Percentiles rank a stretch among this genome's conserved stretches.
These are phyloP conservation scores for Lasiurus cinereus DNA, from an alignment of 2,113 vertebrate species.

Conservation along the genomic window DNA sequence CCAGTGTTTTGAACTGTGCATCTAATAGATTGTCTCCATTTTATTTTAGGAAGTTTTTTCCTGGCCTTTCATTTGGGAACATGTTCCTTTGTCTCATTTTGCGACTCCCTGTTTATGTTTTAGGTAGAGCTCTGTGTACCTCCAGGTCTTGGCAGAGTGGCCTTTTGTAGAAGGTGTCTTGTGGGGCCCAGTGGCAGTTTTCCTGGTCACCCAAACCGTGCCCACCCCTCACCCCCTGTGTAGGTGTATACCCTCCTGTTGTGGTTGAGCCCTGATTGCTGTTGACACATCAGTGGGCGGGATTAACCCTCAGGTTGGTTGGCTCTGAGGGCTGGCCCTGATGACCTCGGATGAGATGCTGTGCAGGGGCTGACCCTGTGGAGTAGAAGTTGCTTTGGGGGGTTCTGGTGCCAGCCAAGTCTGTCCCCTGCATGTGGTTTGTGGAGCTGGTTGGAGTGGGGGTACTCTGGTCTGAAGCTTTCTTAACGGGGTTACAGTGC, in stretches of 20 bases:
- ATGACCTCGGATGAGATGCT: no score
- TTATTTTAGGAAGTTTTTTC: not conserved
- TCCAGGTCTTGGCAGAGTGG: not conserved
- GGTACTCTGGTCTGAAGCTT: not conserved
- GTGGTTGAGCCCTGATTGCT: not conserved
- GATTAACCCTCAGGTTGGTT: no score
- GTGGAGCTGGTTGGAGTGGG: not conserved
- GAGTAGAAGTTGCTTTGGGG: not conserved
- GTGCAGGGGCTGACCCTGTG: not conserved
- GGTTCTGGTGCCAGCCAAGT: not conserved
- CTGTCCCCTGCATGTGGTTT: not conserved
- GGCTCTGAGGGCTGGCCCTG: not conserved
- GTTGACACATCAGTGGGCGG: not conserved
- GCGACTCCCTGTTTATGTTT: not conserved
- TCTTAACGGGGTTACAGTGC: not conserved
- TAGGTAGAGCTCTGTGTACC: not conserved
- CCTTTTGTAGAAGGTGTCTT: not conserved
- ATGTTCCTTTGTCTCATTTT: not conserved
- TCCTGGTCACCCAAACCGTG: not conserved
- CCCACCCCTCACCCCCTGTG: fast-evolving
- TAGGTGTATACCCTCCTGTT: not conserved
- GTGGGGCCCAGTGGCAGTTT: not conserved
- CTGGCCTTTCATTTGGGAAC: not conserved
- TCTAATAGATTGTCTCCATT: not conserved
- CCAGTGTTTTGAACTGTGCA: not conserved